Evolutionary conservation across 2,888 invertebrate species (phyloP).

Genomic region (Auanema sp.): DNA sequence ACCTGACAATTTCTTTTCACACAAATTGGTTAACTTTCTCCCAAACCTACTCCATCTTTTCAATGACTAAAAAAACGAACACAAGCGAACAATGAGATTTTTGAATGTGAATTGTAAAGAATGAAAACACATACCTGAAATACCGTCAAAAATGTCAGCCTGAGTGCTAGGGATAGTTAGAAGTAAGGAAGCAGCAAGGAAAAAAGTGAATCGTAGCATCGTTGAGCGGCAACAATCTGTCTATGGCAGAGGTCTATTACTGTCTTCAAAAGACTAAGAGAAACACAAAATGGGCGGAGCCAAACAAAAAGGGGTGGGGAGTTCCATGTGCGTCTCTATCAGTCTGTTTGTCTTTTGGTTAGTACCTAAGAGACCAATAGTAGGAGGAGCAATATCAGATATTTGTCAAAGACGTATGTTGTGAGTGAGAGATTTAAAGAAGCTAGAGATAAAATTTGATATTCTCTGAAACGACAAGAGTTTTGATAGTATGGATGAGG

Average conservation of each 20-base stretch:
- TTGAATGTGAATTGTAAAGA: slow-evolving; percentile 6
- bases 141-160: slow-evolving; percentile 40
- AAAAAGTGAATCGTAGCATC: not conserved
- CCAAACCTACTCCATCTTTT: not conserved
- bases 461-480: not conserved
- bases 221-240: not conserved
- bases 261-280: no score
- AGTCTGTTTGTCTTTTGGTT: no score
- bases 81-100: not conserved
- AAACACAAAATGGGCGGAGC: no score
- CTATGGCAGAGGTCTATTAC: no score
- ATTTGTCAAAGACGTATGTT: no score
- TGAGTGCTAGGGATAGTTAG: slow-evolving; percentile 12
- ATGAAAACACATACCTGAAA: slow-evolving; percentile 16
- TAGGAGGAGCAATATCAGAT: no score
- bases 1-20: not conserved
- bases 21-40: not conserved
- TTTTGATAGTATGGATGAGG: no score
- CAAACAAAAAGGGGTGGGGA: not conserved
- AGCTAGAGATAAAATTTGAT: not conserved
- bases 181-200: slow-evolving; percentile 9
- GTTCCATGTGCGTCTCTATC: no score
- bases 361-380: no score
- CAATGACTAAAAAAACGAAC: slow-evolving; percentile 9
- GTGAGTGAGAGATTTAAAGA: not conserved